Conservation (phyloP, 2,113 vertebrate species). For the Sinocyclocheilus rhinocerous region DNA sequence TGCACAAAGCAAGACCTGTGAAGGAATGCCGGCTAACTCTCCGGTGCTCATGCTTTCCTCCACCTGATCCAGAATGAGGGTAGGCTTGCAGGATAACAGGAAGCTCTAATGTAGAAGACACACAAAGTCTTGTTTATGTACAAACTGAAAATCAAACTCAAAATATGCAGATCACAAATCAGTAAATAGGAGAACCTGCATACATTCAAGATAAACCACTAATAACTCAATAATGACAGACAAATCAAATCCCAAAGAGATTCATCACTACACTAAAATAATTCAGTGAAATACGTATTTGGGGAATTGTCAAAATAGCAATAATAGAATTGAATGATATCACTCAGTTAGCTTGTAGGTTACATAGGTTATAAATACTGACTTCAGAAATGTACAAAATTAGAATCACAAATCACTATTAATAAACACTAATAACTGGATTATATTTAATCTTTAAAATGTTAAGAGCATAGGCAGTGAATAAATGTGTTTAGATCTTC, state of each 20-base stretch:
- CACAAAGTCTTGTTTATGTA: not conserved
- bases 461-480: too few relatives aligned
- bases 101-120: conserved; percentile 76
- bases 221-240: not conserved
- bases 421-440: too few relatives aligned
- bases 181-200: not conserved
- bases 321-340: too few relatives aligned
- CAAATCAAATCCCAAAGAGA: not conserved
- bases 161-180: not conserved
- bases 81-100: conserved; percentile 76
- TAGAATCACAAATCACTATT: too few relatives aligned
- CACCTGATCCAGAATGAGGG: conserved; percentile 82
- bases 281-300: too few relatives aligned
- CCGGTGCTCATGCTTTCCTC: conserved; percentile 84
- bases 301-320: too few relatives aligned
- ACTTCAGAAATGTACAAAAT: too few relatives aligned
- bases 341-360: too few relatives aligned
- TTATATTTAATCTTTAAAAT: too few relatives aligned
- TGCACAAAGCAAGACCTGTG: conserved; percentile 74
- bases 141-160: not conserved
- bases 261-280: not conserved
- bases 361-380: too few relatives aligned
- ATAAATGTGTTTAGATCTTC: not conserved
- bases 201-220: not conserved
- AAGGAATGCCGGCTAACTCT: conserved; percentile 85